Evolutionary conservation across 2,113 vertebrate genomes (phyloP).

Genomic region (Sardina pilchardus): DNA sequence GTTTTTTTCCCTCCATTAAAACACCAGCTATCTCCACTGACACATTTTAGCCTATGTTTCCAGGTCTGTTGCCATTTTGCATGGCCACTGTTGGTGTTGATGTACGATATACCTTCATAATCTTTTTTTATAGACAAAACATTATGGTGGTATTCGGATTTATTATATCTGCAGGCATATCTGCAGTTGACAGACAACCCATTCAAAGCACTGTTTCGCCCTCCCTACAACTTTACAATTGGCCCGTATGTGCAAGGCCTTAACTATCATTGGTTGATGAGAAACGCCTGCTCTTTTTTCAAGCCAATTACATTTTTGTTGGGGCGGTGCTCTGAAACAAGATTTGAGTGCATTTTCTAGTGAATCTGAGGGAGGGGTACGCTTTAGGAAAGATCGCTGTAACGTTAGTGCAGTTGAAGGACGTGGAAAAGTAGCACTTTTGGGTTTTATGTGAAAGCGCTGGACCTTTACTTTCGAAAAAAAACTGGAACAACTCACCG

Average conservation of each 20-base stretch:
- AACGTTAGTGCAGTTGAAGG: background rate
- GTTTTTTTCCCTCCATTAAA: no score
- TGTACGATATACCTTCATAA: background rate
- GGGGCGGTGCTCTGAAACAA: background rate
- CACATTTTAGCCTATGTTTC: background rate
- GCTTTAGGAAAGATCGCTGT: background rate
- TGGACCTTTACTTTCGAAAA: background rate
- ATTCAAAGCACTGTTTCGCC: background rate
- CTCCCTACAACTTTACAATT: background rate
- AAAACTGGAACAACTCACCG: background rate
- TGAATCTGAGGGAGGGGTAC: constrained; percentile 14
- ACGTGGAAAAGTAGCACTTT: constrained; percentile 17
- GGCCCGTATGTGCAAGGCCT: background rate
- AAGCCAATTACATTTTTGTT: background rate
- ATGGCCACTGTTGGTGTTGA: background rate
- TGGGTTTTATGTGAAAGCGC: background rate
- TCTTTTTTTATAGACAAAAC: background rate
- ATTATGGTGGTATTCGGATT: background rate
- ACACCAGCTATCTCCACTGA: background rate
- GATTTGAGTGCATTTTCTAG: constrained; percentile 19
- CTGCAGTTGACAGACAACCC: background rate
- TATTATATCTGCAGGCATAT: background rate
- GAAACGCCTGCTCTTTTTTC: background rate
- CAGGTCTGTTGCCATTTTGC: background rate
- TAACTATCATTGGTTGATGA: background rate